Evolutionary conservation across 2,113 vertebrate species (phyloP).

Genomic region (Xenus cinereus): DNA sequence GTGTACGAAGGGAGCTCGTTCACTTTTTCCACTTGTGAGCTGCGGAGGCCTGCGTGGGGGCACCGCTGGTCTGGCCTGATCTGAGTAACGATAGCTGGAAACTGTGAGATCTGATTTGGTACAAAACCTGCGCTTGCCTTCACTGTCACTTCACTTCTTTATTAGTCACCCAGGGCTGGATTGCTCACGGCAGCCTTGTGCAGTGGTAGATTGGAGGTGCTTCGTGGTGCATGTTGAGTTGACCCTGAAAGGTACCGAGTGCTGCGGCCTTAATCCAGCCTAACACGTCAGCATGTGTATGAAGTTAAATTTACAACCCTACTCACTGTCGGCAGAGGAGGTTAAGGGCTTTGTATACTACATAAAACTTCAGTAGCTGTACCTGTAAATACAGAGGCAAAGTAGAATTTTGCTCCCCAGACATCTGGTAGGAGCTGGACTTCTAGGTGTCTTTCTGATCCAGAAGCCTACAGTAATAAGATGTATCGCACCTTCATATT

Average conservation of each 20-base stretch:
- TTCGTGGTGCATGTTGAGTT: neutral
- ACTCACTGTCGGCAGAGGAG: neutral
- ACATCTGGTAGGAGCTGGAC: neutral
- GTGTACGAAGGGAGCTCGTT: neutral
- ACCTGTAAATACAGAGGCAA: neutral
- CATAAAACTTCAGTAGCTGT: neutral
- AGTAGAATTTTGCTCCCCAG: neutral
- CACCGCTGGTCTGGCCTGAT: neutral
- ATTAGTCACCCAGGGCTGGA: neutral
- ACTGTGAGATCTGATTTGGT: neutral
- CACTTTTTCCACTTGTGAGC: constrained; percentile 2
- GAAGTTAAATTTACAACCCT: neutral
- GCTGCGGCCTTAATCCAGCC: neutral
- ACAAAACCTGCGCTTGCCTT: accelerated
- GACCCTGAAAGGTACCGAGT: neutral
- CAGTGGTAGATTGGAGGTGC: neutral
- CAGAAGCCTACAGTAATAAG: neutral
- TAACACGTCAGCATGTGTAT: neutral
- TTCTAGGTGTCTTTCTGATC: neutral
- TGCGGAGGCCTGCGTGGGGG: neutral
- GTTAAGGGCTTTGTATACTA: neutral
- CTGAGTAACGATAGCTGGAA: neutral
- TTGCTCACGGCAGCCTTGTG: neutral
- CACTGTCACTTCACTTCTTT: accelerated
- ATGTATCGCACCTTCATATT: neutral